A percentile compares a stretch with the other conserved stretches of the same genome.
Conservation (phyloP, 2,888 invertebrate species). For the Corythucha ciliata region DNA sequence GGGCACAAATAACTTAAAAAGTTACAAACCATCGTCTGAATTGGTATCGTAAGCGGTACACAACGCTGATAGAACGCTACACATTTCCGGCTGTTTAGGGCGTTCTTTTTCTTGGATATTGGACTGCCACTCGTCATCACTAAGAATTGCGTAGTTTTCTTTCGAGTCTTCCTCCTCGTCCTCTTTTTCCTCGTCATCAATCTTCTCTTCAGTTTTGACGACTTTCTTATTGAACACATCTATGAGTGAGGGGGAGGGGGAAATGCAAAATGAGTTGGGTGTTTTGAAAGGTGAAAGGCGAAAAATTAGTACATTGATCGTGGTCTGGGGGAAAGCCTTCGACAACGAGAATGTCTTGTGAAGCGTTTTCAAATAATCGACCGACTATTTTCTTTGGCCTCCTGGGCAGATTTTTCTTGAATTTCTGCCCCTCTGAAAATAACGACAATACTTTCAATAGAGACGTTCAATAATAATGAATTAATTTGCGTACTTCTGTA, state of each 20-base stretch:
- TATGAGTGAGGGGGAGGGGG: too few relatives aligned
- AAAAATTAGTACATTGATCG: not conserved
- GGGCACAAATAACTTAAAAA: not conserved
- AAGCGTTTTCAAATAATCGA: not conserved
- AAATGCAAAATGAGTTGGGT: too few relatives aligned
- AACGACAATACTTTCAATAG: too few relatives aligned
- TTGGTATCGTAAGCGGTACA: slow-evolving; percentile 27
- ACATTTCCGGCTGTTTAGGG: too few relatives aligned
- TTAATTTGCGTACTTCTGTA: slow-evolving; percentile 3
- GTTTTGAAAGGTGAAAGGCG: too few relatives aligned
- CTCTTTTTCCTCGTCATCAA: not conserved
- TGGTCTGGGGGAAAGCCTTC: not conserved
- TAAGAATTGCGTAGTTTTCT: slow-evolving; percentile 27
- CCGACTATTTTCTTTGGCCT: not conserved
- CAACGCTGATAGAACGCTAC: slow-evolving; percentile 24
- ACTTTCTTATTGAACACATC: too few relatives aligned
- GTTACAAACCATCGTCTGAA: slow-evolving; percentile 22
- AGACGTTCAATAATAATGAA: slow-evolving; percentile 9
- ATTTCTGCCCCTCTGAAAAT: too few relatives aligned
- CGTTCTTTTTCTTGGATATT: not conserved
- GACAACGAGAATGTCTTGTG: not conserved
- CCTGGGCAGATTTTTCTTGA: too few relatives aligned
- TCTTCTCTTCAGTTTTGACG: too few relatives aligned
- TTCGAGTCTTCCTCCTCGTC: slow-evolving; percentile 13
- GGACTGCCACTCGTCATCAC: slow-evolving; percentile 32